Conservation (phyloP, 2,113 vertebrate species). For the Paramormyrops kingsleyae region DNA sequence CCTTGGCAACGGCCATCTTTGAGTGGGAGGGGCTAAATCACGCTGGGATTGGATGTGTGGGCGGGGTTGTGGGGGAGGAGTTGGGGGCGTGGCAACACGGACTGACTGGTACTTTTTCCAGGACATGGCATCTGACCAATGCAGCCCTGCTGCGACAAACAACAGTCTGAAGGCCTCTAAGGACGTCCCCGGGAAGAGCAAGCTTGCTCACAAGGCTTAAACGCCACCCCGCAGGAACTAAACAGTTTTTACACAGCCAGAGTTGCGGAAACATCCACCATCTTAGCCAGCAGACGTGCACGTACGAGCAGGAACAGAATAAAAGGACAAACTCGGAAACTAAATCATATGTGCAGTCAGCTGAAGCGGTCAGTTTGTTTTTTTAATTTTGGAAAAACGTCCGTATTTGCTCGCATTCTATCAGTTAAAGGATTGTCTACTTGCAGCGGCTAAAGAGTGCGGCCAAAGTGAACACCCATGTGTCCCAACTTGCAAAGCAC, state of each 20-base stretch:
- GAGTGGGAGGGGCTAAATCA: neutral
- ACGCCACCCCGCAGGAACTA: constrained; percentile 5
- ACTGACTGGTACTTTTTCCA: neutral
- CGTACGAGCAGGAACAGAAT: neutral
- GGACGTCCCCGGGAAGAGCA: neutral
- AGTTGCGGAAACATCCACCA: constrained; percentile 18
- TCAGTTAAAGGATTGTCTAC: neutral
- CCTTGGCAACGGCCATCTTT: constrained; percentile 40
- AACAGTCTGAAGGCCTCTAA: neutral
- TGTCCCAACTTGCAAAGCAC: neutral
- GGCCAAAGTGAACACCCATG: neutral
- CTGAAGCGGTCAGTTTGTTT: neutral
- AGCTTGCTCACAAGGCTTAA: neutral
- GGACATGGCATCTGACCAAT: neutral
- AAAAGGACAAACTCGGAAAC: neutral
- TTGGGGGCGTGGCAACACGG: neutral
- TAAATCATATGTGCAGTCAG: neutral
- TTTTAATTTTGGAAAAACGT: neutral
- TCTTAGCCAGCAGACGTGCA: neutral
- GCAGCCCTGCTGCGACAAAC: neutral
- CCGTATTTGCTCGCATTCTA: neutral
- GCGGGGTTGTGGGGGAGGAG: neutral
- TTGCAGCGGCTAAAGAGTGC: neutral
- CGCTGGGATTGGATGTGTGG: neutral
- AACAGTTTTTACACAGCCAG: neutral